These are phyloP conservation scores for Pteropus rufus DNA, from an alignment of 2,797 vertebrate genomes.

Conservation along the genomic window DNA sequence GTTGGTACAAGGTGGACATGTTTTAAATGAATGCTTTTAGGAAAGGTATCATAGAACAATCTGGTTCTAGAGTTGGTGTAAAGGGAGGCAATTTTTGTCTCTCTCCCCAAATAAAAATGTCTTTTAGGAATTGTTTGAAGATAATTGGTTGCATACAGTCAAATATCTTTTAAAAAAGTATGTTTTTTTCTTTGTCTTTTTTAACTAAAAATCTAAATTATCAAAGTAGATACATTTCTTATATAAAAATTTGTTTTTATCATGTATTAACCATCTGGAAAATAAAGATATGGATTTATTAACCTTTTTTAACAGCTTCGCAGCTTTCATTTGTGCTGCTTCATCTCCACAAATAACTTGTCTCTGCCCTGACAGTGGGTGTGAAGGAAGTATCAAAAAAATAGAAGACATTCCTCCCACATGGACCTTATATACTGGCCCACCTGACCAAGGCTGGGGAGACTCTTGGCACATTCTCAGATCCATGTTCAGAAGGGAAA, in stretches of 20 bases:
- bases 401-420: constrained; percentile 32
- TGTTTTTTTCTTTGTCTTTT: not conserved
- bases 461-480: constrained; percentile 47
- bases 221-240: not conserved
- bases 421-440: not conserved
- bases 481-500: constrained; percentile 13
- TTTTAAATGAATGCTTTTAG: constrained; percentile 9
- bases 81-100: not conserved
- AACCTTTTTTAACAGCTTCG: constrained; percentile 3
- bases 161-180: not conserved
- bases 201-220: not conserved
- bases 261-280: not conserved
- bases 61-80: not conserved
- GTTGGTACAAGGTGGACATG: not conserved
- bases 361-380: constrained; percentile 32
- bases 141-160: not conserved
- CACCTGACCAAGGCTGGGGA: not conserved
- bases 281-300: not conserved
- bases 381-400: constrained; percentile 54
- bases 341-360: constrained; percentile 57
- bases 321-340: constrained; percentile 45
- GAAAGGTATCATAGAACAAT: not conserved
- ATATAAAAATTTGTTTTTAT: not conserved
- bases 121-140: constrained; percentile 18
- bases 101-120: not conserved